A percentile compares a stretch with the other conserved stretches of the same genome.
Evolutionary conservation across 2,888 invertebrate genomes (phyloP).

Genomic region (Adela reaumurella): DNA sequence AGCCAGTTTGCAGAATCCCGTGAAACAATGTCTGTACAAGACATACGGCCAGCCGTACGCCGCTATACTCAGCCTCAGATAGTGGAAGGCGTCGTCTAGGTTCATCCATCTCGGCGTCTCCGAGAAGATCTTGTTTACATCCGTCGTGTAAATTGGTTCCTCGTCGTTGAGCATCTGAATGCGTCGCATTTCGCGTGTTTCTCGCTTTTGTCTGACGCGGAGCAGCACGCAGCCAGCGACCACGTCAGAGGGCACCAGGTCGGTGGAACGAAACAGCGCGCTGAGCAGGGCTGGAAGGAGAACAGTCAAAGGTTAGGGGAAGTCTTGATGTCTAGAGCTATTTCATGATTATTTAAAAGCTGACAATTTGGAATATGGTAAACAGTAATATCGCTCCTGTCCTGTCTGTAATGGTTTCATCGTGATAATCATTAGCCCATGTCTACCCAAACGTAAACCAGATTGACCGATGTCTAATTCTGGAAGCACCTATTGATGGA

Average conservation of each 20-base stretch:
- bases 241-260: constrained; percentile 85
- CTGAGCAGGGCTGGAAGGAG: constrained; percentile 68
- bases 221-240: constrained; percentile 85
- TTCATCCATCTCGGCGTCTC: constrained; percentile 78
- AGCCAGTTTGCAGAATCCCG: constrained; percentile 70
- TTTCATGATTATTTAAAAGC: no score
- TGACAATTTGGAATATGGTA: neutral
- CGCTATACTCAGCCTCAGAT: constrained; percentile 74
- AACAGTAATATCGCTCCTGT: neutral
- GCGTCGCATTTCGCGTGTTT: constrained; percentile 66
- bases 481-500: no score
- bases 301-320: no score
- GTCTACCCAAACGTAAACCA: no score
- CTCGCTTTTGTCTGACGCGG: constrained; percentile 69
- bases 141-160: constrained; percentile 64
- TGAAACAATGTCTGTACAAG: constrained; percentile 70
- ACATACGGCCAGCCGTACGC: constrained; percentile 89
- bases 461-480: no score
- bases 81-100: constrained; percentile 70
- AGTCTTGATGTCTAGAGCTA: no score
- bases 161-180: constrained; percentile 62
- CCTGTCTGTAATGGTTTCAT: neutral
- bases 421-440: no score
- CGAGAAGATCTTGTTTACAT: constrained; percentile 59
- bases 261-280: constrained; percentile 77